Conservation (phyloP, 2,113 vertebrate species). For the Himantopus leucocephalus region DNA sequence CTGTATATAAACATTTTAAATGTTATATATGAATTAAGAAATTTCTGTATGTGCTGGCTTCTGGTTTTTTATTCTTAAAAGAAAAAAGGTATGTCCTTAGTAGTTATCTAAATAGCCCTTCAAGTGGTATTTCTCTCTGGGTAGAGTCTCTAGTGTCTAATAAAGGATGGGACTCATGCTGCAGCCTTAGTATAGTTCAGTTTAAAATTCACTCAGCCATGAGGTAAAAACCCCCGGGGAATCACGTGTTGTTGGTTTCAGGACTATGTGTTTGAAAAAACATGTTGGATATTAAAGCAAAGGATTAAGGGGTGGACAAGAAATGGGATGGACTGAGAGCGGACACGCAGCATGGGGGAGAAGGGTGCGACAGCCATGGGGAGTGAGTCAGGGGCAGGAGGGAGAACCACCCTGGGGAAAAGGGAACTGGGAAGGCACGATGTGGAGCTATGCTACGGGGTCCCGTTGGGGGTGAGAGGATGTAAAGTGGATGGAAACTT, state of each 20-base stretch:
- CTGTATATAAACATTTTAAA: neutral
- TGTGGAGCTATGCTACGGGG: neutral
- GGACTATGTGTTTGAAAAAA: neutral
- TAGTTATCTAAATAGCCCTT: neutral
- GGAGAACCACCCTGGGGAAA: accelerated
- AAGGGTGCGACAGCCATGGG: accelerated
- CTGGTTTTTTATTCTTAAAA: neutral
- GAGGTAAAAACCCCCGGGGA: neutral
- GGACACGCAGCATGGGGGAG: neutral
- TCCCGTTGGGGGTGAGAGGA: neutral
- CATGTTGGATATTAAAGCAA: neutral
- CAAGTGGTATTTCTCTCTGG: neutral
- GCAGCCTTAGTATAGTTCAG: neutral
- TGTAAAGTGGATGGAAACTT: neutral
- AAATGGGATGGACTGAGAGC: neutral
- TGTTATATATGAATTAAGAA: neutral
- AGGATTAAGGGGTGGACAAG: neutral
- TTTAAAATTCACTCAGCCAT: neutral
- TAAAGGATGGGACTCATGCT: neutral
- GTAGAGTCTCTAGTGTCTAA: neutral
- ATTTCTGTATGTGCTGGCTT: neutral
- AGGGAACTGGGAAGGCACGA: neutral
- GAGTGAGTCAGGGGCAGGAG: neutral
- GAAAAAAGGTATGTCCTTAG: neutral
- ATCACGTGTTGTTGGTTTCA: accelerated